phyloP scores from a whole-genome alignment of 2,797 vertebrate species.

The Syngnathus acus region DNA sequence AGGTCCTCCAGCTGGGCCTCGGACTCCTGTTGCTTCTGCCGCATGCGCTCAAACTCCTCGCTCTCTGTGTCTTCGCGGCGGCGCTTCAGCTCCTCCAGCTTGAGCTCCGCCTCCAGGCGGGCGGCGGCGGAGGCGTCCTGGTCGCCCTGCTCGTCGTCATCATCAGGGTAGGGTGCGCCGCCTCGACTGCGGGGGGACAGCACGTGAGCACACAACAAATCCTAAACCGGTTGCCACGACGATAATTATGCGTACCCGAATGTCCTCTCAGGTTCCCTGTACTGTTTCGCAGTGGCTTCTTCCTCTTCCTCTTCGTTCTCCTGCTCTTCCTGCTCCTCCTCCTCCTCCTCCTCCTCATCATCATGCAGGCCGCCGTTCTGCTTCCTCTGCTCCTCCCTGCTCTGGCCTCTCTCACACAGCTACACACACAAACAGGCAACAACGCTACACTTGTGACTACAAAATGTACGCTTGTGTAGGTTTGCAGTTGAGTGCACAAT shows the following conservation, averaged over 20 bases:
- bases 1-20: conserved; percentile 88
- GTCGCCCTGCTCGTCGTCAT: conserved; percentile 27
- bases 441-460: no score
- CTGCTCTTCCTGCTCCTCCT: conserved; percentile 63
- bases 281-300: conserved; percentile 74
- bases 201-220: conserved; percentile 17
- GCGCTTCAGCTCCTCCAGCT: conserved; percentile 85
- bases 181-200: conserved; percentile 62
- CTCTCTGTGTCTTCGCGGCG: conserved; percentile 83
- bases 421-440: conserved; percentile 36
- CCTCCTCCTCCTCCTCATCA: conserved; percentile 70
- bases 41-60: conserved; percentile 87
- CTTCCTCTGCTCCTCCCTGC: conserved; percentile 70
- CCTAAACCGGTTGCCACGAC: no score
- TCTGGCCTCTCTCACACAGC: conserved; percentile 75
- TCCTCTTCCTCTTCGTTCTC: conserved; percentile 86
- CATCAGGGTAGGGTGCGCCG: conserved; percentile 51
- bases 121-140: conserved; percentile 44
- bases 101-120: conserved; percentile 79
- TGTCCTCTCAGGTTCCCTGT: conserved; percentile 83
- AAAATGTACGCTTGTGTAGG: no score
- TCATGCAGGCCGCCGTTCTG: conserved; percentile 86
- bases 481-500: no score
- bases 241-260: conserved; percentile 69
- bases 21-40: conserved; percentile 89